Evolutionary conservation across 2,113 vertebrate species (phyloP).

Genomic region (Cinclus cinclus): DNA sequence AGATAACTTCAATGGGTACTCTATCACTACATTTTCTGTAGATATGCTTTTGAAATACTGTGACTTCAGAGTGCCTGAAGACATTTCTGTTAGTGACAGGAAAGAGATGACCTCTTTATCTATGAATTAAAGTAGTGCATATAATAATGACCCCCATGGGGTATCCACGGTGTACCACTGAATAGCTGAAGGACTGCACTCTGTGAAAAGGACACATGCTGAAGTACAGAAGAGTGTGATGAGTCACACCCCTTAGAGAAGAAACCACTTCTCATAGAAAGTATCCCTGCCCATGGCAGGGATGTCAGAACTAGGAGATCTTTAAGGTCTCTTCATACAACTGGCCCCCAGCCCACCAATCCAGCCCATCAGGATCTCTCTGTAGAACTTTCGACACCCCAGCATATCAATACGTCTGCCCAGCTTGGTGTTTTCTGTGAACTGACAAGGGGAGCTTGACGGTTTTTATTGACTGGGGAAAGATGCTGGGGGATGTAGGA

Average conservation of each 20-base stretch:
- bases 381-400: not conserved
- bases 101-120: not conserved
- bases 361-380: not conserved
- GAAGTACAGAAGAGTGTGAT: not conserved
- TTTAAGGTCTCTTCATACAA: not conserved
- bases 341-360: too few relatives aligned
- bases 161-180: fast-evolving
- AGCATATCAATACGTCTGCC: too few relatives aligned
- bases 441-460: not conserved
- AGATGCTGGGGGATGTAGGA: not conserved
- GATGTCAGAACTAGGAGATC: too few relatives aligned
- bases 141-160: not conserved
- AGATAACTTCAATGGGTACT: not conserved
- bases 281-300: not conserved
- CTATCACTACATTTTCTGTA: not conserved
- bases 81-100: not conserved
- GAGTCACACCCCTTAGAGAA: not conserved
- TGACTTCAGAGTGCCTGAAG: not conserved
- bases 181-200: not conserved
- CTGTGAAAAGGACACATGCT: not conserved
- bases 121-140: not conserved
- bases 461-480: fast-evolving
- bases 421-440: not conserved
- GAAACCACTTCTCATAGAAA: not conserved
- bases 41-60: not conserved